Base-by-base conservation (phyloP, 2,888 invertebrate species). In the Aphelenchoides bicaudatus region DNA sequence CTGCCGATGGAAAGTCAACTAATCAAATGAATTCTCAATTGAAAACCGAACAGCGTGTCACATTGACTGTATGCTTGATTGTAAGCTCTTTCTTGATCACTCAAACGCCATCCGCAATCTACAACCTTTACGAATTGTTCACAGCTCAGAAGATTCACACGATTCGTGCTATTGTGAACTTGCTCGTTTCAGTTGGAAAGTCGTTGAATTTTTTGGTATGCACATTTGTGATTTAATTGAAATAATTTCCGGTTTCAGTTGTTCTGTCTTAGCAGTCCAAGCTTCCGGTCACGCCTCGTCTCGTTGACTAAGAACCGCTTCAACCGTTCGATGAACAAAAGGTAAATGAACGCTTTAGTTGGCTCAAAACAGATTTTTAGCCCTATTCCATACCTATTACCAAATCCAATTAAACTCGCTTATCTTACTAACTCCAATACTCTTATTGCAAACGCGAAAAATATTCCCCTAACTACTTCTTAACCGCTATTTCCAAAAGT, bases 201-300 rank as follows among this genome's bases (percentile, higher is more conserved):
- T 63, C 75, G 0, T 61, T 76, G n/a, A 73, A 72, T 58, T 74
- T 74, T 53, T 70, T 74, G 19, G n/a, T n/a, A n/a, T n/a, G n/a
- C n/a, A n/a, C n/a, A n/a, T n/a, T n/a, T n/a, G n/a, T n/a, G n/a
- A n/a, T n/a, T n/a, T n/a, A n/a, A n/a, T n/a, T n/a, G n/a, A n/a
- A n/a, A n/a, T n/a, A n/a, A n/a, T n/a, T n/a, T n/a, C n/a, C n/a
- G n/a, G n/a, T n/a, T n/a, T n/a, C n/a, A n/a, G n/a, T 68, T 74
- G 39, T 74, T 74, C 71, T 74, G 74, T 52, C 63, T 74, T 5
- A 67, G 68, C 2, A 71, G 71, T 10, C 65, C 70, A 23, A 65
- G 65, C n/a, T 74, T 74, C 63, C 68, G 74, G 8, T 63, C 66
- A 47, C 63, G 70, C 39, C 66, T 74, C 19, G 59, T 73, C 21